Percentiles rank a stretch among this genome's conserved stretches.
Conservation (phyloP, 2,888 invertebrate species). For the Nymphalis polychloros region DNA sequence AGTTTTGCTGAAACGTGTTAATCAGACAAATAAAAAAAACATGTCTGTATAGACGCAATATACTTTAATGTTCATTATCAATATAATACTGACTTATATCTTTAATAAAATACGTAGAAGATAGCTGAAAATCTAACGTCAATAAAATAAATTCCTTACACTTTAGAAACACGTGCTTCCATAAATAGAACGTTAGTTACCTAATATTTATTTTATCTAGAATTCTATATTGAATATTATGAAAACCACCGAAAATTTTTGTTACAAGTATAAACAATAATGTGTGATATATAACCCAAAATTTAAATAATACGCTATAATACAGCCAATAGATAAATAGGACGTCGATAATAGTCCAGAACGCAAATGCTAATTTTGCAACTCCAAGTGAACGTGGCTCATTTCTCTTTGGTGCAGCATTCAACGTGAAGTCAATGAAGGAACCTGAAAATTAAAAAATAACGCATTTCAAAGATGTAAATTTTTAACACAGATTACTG, state of each 20-base stretch:
- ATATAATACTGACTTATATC: not conserved
- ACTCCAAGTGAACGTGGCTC: slow-evolving; percentile 53
- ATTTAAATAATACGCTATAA: slow-evolving; percentile 69
- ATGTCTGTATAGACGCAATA: not conserved
- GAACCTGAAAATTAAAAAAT: slow-evolving; percentile 54
- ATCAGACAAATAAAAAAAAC: not conserved
- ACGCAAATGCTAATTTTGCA: slow-evolving; percentile 79
- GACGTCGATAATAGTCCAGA: slow-evolving; percentile 84
- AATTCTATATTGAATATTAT: slow-evolving; percentile 81
- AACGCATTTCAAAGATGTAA: not conserved
- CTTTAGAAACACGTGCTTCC: not conserved
- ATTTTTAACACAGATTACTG: too few species aligned
- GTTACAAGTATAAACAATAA: slow-evolving; percentile 79
- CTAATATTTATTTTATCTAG: slow-evolving; percentile 43
- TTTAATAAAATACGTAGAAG: not conserved
- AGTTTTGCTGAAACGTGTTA: too few species aligned
- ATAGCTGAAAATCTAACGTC: not conserved
- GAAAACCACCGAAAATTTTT: slow-evolving; percentile 82
- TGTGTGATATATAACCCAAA: slow-evolving; percentile 80
- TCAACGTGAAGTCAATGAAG: slow-evolving; percentile 60
- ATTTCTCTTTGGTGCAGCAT: slow-evolving; percentile 52
- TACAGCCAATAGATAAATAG: slow-evolving; percentile 71
- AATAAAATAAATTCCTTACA: slow-evolving; percentile 46
- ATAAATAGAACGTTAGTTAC: slow-evolving; percentile 7
- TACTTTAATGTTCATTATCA: not conserved